Base-by-base conservation (phyloP, 2,797 vertebrate species). In the Oreochromis grahami region DNA sequence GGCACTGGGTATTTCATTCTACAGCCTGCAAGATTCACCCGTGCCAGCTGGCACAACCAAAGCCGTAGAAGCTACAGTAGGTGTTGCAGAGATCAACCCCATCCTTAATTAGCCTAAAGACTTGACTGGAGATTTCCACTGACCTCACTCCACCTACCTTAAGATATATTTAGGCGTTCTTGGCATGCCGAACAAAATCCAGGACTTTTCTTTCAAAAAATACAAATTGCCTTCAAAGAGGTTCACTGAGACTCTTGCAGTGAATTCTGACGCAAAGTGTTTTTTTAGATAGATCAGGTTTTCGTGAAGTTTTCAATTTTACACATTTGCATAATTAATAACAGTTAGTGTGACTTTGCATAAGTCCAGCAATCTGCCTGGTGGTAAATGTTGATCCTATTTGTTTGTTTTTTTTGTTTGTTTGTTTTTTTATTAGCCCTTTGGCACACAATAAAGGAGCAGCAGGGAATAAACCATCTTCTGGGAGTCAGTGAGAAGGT, bases 21-120 rank as follows among this genome's bases (percentile, higher is more conserved):
- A 15, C 53, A 63, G 45, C 74, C 81, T 85, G 45, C 48, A 63
- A 68, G 84, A 90, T 93, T 93, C 86, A 77, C 76, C 55, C 78
- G 48, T 87, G 87, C 92, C 91, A 94, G 91, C 88, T 94, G 94
- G 89, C 78, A 84, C 15, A 78, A 29, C 81, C 89, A 91, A 94
- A 89, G 87, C 92, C 88, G 77, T 83, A 60, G 80, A 82, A 85
- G 88, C 92, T 90, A 70, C 86, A 81, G 89, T 91, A 93, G 90
- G 93, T 93, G 92, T 93, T 94, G 89, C 87, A 92, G 87, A 95
- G 95, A 96, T 96, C 95, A 96, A 93, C 87, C 91, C 90, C 65
- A 76, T 89, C 88, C 92, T 92, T 95, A 96, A 96, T 92, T 86
- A 95, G 92, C 88, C 94, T 95, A 92, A 95, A 89, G 92, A 94